Conservation (phyloP, 1,140 invertebrate species). For the Dendroctonus valens region DNA sequence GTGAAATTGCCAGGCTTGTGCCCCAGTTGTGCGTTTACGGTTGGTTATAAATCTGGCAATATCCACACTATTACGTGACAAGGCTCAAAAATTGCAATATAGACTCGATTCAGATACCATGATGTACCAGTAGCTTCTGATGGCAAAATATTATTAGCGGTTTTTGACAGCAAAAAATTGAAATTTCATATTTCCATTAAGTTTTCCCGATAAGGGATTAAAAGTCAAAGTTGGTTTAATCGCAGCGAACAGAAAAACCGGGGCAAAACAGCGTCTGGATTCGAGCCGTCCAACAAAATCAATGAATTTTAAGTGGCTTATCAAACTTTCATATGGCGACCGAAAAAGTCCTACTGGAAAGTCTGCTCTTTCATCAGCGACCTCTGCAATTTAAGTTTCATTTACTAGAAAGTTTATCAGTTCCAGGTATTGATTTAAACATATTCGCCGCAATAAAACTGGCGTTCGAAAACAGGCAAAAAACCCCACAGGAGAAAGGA, state of each 20-base stretch:
- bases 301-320: constrained; percentile 3
- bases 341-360: not conserved
- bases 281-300: not conserved
- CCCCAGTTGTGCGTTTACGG: constrained; percentile 11
- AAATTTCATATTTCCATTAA: too few relatives aligned
- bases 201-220: not conserved
- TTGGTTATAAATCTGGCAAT: constrained; percentile 27
- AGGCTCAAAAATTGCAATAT: constrained; percentile 23
- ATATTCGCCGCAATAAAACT: not conserved
- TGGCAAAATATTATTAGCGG: not conserved
- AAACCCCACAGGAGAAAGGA: not conserved
- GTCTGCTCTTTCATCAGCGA: not conserved
- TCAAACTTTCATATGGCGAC: constrained; percentile 2
- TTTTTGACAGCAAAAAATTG: too few relatives aligned
- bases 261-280: not conserved
- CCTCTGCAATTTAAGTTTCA: not conserved
- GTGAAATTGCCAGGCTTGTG: constrained; percentile 6
- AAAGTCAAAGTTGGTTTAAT: not conserved
- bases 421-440: not conserved
- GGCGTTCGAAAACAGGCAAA: not conserved
- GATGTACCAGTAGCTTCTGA: not conserved
- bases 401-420: not conserved
- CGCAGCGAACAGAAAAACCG: not conserved
- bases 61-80: constrained; percentile 29
- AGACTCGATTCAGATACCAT: not conserved